A percentile compares a stretch with the other conserved stretches of the same genome.
Conservation (phyloP, 2,113 vertebrate species). For the Holacanthus passer region DNA sequence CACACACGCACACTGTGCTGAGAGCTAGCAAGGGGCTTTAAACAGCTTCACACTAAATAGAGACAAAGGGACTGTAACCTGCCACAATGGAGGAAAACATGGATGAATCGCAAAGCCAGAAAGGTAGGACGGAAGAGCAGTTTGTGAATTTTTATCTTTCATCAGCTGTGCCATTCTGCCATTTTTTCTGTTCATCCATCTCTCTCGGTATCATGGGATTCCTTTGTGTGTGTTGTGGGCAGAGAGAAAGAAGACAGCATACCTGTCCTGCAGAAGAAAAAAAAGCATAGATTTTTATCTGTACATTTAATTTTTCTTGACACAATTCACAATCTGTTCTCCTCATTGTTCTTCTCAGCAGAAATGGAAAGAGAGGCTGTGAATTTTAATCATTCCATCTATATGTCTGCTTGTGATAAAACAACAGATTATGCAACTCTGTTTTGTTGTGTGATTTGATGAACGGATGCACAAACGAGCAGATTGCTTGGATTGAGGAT, state of each 20-base stretch:
- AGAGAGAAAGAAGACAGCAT: slow-evolving; percentile 8
- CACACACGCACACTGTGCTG: slow-evolving; percentile 46
- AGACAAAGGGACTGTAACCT: slow-evolving; percentile 74
- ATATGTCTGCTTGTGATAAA: slow-evolving; percentile 14
- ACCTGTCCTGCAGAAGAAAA: slow-evolving; percentile 39
- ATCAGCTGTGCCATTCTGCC: slow-evolving; percentile 33
- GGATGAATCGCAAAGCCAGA: slow-evolving; percentile 79
- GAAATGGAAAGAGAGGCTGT: not conserved
- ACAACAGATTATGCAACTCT: slow-evolving; percentile 9
- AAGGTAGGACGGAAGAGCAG: slow-evolving; percentile 61
- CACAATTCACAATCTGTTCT: not conserved
- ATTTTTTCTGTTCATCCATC: slow-evolving; percentile 64
- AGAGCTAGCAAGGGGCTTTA: slow-evolving; percentile 74
- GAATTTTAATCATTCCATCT: slow-evolving; percentile 19
- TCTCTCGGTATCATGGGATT: slow-evolving; percentile 36
- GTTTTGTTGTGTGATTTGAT: not conserved
- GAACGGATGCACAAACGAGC: slow-evolving; percentile 42
- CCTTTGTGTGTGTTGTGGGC: slow-evolving; percentile 63
- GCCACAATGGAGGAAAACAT: slow-evolving; percentile 80
- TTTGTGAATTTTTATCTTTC: slow-evolving; percentile 19
- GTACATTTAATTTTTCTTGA: not conserved
- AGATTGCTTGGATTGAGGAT: slow-evolving; percentile 56
- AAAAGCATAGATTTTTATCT: not conserved
- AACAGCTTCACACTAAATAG: slow-evolving; percentile 62
- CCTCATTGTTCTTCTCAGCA: not conserved